phyloP scores from a whole-genome alignment of 2,888 invertebrate species.

The Silvanus unidentatus region DNA sequence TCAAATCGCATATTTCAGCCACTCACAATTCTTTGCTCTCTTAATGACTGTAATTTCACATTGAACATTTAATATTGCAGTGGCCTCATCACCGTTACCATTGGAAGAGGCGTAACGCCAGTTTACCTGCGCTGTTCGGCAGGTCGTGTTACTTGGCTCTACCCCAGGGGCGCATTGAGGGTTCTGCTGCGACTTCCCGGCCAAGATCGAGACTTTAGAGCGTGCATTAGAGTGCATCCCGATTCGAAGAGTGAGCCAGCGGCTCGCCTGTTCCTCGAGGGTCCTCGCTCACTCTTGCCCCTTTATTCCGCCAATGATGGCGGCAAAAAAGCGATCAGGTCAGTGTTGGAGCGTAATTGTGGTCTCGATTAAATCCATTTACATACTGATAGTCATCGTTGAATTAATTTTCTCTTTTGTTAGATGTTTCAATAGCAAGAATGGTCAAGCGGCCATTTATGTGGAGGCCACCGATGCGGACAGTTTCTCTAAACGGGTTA shows the following conservation, averaged over 20 bases:
- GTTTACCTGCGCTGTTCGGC: constrained; percentile 71
- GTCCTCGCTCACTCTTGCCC: constrained; percentile 54
- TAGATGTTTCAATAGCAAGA: constrained; percentile 61
- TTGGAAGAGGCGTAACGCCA: constrained; percentile 61
- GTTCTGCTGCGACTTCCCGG: constrained; percentile 56
- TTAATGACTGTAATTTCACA: too few species aligned
- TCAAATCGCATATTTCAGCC: too few species aligned
- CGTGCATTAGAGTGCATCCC: constrained; percentile 58
- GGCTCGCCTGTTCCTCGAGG: constrained; percentile 61
- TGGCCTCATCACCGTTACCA: constrained; percentile 53
- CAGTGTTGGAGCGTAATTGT: constrained; percentile 17
- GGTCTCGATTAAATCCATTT: too few species aligned
- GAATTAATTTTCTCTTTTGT: too few species aligned
- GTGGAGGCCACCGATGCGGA: constrained; percentile 54
- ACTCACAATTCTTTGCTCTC: too few species aligned
- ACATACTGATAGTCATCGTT: too few species aligned
- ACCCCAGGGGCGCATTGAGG: constrained; percentile 67
- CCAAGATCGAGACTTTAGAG: constrained; percentile 60
- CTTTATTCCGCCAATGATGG: constrained; percentile 55
- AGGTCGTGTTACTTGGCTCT: constrained; percentile 67
- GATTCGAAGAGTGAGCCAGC: constrained; percentile 38
- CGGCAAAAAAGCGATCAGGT: constrained; percentile 43
- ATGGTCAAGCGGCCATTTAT: constrained; percentile 61
- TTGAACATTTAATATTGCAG: too few species aligned
- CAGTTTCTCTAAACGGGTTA: constrained; percentile 50